A percentile compares a stretch with the other conserved stretches of the same genome.
Conservation (phyloP, 2,797 vertebrate species). For the Ctenopoma kingsleyae region DNA sequence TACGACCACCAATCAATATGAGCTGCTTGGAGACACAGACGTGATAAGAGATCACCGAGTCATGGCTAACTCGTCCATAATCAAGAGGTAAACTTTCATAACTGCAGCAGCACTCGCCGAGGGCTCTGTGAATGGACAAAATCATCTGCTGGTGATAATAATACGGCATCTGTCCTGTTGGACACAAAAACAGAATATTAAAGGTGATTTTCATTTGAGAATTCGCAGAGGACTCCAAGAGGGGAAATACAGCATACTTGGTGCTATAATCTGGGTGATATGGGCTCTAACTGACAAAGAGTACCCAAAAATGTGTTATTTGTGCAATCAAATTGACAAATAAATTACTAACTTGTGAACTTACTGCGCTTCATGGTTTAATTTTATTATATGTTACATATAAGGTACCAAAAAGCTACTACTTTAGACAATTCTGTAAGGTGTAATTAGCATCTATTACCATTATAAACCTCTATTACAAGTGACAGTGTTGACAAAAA, state of each 20-base stretch:
- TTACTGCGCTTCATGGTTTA: neutral
- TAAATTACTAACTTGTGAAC: neutral
- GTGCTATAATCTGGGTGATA: neutral
- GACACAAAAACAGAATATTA: conserved; percentile 1
- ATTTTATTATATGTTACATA: neutral
- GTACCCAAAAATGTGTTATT: fast-evolving
- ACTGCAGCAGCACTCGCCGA: conserved; percentile 3
- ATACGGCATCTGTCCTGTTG: conserved; percentile 28
- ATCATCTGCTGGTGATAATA: neutral
- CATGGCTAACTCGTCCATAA: conserved; percentile 55
- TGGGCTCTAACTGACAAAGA: neutral
- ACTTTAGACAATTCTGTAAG: neutral
- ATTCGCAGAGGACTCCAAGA: neutral
- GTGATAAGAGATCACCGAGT: conserved; percentile 50
- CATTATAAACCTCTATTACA: neutral
- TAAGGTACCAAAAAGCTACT: neutral
- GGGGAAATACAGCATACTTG: neutral
- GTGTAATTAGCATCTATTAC: neutral
- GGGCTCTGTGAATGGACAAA: neutral
- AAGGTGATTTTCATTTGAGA: conserved; percentile 2
- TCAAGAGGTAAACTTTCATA: conserved; percentile 61
- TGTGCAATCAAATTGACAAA: neutral
- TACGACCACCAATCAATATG: conserved; percentile 59
- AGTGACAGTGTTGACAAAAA: neutral
- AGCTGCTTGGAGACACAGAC: conserved; percentile 42